A percentile compares a stretch with the other conserved stretches of the same genome.
Conservation (phyloP, 2,888 invertebrate genomes). For the Lasioglossum zephyrum region DNA sequence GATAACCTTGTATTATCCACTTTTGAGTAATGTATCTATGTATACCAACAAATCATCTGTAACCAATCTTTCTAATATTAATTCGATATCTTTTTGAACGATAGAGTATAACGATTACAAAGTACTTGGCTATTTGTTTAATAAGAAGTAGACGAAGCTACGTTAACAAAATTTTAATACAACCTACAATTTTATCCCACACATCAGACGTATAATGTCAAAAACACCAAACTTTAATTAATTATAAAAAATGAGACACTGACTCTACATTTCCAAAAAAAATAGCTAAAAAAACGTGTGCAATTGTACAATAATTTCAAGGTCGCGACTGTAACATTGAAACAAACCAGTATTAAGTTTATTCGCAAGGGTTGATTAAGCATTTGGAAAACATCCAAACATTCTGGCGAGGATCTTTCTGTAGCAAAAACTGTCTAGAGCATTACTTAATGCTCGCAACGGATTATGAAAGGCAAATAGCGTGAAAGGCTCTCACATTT, state of each 20-base stretch:
- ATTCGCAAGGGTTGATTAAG: background rate
- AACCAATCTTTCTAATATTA: background rate
- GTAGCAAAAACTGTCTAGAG: background rate
- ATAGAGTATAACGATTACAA: background rate
- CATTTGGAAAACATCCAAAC: background rate
- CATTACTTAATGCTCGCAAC: background rate
- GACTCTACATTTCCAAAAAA: background rate
- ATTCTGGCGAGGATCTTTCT: background rate
- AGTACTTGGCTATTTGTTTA: background rate
- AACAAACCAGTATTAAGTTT: background rate
- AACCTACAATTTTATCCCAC: no score
- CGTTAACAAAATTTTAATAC: background rate
- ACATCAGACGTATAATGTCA: no score
- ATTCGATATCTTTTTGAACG: background rate
- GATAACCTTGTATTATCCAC: no score
- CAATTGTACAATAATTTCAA: background rate
- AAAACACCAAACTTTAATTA: background rate
- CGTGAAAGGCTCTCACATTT: slow-evolving; percentile 21
- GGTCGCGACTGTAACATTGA: background rate
- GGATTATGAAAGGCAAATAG: background rate
- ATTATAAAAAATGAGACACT: background rate
- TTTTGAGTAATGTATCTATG: background rate
- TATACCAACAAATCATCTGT: background rate
- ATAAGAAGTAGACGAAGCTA: background rate
- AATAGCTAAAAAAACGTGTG: background rate